phyloP scores from a whole-genome alignment of 2,797 vertebrate species.

The Jordanella pulchra region DNA sequence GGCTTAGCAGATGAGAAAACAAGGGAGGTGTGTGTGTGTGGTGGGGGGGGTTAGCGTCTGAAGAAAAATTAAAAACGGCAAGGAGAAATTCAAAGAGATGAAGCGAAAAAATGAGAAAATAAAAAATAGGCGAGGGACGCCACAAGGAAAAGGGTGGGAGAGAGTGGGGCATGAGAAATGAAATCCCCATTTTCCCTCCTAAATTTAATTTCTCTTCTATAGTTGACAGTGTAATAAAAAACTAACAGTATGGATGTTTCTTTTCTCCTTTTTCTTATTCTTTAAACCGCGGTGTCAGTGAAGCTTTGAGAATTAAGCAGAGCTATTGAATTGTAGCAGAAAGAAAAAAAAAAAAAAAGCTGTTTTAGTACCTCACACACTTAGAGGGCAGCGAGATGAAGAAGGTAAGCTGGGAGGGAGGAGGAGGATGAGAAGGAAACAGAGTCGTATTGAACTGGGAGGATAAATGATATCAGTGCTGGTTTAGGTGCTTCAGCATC shows the following conservation, averaged over 20 bases:
- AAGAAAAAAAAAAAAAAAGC: background rate
- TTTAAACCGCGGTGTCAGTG: conserved; percentile 38
- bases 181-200: conserved; percentile 2
- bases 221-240: conserved; percentile 33
- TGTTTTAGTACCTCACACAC: conserved; percentile 25
- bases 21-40: conserved; percentile 17
- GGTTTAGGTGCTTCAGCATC: conserved; percentile 29
- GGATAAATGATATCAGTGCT: conserved; percentile 47
- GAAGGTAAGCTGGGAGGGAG: background rate
- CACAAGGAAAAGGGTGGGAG: background rate
- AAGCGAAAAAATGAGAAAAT: background rate
- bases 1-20: conserved; percentile 54
- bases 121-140: background rate
- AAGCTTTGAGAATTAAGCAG: conserved; percentile 44
- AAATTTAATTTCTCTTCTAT: conserved; percentile 33
- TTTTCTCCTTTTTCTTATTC: conserved; percentile 18
- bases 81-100: background rate
- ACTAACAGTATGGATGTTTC: conserved; percentile 23
- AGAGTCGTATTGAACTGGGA: conserved; percentile 30
- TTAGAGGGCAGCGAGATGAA: conserved; percentile 2
- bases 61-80: background rate
- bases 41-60: background rate
- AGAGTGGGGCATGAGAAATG: background rate
- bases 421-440: conserved; percentile 2
- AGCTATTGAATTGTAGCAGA: conserved; percentile 17